Evolutionary conservation across 2,888 invertebrate genomes (phyloP).

Genomic region (Hartigia nigra): DNA sequence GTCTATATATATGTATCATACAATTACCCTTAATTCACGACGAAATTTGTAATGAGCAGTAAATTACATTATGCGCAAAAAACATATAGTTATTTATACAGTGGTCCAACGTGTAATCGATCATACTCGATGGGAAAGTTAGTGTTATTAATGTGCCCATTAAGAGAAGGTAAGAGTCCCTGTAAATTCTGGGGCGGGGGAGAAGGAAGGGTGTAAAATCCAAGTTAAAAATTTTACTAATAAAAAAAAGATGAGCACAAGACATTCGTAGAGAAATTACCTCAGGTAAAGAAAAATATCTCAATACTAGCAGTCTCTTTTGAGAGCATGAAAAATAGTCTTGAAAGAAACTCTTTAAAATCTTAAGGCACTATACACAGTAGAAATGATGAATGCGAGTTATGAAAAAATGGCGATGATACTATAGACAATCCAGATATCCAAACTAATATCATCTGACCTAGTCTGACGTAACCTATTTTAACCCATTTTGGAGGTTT

Average conservation of each 20-base stretch:
- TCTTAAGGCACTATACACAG: background rate
- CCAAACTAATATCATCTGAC: background rate
- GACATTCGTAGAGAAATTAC: background rate
- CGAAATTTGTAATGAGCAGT: background rate
- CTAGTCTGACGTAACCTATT: background rate
- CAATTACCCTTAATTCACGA: background rate
- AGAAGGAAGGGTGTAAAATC: background rate
- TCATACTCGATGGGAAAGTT: background rate
- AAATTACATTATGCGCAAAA: background rate
- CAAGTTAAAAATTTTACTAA: background rate
- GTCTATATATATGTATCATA: background rate
- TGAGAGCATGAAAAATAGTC: background rate
- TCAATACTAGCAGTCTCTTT: background rate
- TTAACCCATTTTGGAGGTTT: background rate
- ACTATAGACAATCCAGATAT: too few relatives aligned
- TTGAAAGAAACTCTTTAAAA: background rate
- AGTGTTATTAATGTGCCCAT: background rate
- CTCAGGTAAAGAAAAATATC: background rate
- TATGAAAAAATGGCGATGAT: background rate
- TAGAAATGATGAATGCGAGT: background rate
- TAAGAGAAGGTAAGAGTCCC: background rate
- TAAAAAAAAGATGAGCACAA: background rate
- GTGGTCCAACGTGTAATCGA: background rate
- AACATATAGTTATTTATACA: background rate
- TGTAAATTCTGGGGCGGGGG: background rate